Conservation (phyloP, 2,888 invertebrate genomes). For the Poecilus cupreus region DNA sequence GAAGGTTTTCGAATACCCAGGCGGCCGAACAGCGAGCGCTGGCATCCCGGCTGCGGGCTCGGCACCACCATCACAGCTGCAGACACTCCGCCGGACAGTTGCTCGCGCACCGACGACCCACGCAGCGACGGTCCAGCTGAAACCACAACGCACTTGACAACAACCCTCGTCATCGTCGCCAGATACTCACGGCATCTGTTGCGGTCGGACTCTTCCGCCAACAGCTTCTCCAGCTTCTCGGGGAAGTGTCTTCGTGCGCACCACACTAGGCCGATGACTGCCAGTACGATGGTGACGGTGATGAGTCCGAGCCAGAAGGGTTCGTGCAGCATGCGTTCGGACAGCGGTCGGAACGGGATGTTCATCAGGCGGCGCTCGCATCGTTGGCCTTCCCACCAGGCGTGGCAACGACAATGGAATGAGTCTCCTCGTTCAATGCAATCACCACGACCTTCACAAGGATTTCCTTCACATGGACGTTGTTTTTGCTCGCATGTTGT, state of each 20-base stretch:
- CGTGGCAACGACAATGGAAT: conserved; percentile 76
- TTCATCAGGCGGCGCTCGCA: conserved; percentile 83
- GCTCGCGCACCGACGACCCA: conserved; percentile 78
- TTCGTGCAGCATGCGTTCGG: conserved; percentile 88
- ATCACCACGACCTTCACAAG: conserved; percentile 84
- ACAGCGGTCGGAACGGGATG: conserved; percentile 83
- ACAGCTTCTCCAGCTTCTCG: conserved; percentile 87
- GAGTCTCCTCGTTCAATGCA: conserved; percentile 73
- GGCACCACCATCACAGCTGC: conserved; percentile 71
- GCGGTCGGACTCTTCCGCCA: conserved; percentile 86
- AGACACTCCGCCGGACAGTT: conserved; percentile 74
- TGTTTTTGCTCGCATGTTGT: conserved; percentile 80
- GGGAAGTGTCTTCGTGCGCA: conserved; percentile 91
- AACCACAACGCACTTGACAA: conserved; percentile 31
- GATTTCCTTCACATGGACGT: conserved; percentile 82
- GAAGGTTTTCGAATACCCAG: conserved; percentile 92
- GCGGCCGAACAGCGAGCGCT: conserved; percentile 85
- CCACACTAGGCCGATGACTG: conserved; percentile 87
- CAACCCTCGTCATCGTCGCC: background rate
- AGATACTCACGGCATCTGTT: conserved; percentile 79
- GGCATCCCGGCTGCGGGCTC: conserved; percentile 75
- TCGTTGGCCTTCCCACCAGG: conserved; percentile 78
- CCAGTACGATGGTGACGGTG: conserved; percentile 87
- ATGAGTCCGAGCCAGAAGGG: conserved; percentile 93
- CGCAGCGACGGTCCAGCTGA: conserved; percentile 69